Evolutionary conservation across 2,888 invertebrate species (phyloP).

Genomic region (Zhengitettix transpicula): DNA sequence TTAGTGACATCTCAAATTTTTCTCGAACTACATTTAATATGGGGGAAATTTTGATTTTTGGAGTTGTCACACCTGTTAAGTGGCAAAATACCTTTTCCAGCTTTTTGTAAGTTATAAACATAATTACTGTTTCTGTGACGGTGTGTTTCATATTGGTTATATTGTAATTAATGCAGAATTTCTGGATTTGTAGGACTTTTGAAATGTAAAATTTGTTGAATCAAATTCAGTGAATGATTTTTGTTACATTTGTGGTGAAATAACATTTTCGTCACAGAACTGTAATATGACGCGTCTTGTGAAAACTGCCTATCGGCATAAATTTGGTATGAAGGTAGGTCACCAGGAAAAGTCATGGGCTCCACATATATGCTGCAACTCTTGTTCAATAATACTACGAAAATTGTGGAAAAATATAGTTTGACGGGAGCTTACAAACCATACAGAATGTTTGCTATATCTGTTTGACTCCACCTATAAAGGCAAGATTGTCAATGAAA

Average conservation of each 20-base stretch:
- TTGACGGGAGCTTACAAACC: not conserved
- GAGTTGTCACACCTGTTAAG: not conserved
- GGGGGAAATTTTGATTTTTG: not conserved
- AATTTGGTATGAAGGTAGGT: not conserved
- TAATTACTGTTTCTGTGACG: not conserved
- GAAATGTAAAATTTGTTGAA: not conserved
- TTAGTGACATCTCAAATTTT: no score
- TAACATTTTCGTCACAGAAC: constrained; percentile 1
- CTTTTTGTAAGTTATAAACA: not conserved
- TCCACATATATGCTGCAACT: not conserved
- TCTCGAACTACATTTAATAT: no score
- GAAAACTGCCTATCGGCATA: not conserved
- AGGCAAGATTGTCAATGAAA: not conserved
- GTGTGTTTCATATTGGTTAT: not conserved
- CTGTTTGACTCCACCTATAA: no score
- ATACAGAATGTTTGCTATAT: not conserved
- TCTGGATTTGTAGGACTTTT: not conserved
- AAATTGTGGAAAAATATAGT: not conserved
- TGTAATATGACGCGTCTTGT: not conserved
- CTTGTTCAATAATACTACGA: not conserved
- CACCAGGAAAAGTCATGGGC: not conserved
- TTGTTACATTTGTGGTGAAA: not conserved
- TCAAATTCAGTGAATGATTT: not conserved
- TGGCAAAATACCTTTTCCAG: not conserved
- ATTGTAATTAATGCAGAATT: not conserved